Evolutionary conservation across 2,797 vertebrate species (phyloP).

Genomic region (Rhabdomys pumilio): DNA sequence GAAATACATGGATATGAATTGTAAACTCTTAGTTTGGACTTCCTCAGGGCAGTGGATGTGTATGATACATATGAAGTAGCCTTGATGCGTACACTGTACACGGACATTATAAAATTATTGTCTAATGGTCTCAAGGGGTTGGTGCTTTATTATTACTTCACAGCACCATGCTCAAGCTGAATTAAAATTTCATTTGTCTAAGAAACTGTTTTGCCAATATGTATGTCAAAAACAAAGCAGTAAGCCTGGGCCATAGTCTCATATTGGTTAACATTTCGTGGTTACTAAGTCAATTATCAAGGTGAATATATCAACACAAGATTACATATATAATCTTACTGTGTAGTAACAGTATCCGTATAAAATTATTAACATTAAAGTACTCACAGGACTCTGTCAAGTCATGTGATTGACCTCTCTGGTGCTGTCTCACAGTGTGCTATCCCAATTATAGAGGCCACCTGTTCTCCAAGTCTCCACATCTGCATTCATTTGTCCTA

Average conservation of each 20-base stretch:
- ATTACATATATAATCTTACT: not conserved
- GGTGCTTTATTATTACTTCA: not conserved
- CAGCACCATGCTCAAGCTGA: not conserved
- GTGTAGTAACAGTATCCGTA: not conserved
- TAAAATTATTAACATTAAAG: not conserved
- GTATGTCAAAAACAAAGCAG: not conserved
- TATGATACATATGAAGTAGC: not conserved
- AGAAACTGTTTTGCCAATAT: not conserved
- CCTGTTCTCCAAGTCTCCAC: not conserved
- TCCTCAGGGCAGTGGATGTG: not conserved
- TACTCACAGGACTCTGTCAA: not conserved
- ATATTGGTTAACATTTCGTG: not conserved
- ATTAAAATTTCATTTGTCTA: not conserved
- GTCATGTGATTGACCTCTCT: not conserved
- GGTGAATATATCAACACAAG: not conserved
- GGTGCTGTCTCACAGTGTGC: not conserved
- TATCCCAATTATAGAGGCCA: not conserved
- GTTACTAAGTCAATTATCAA: not conserved
- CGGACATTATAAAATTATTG: not conserved
- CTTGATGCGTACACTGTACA: not conserved
- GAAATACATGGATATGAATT: not conserved
- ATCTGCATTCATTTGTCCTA: not conserved
- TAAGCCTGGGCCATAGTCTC: not conserved
- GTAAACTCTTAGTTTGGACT: not conserved
- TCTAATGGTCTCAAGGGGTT: not conserved